These are phyloP conservation scores for Silurus aristotelis DNA, from an alignment of 2,797 vertebrate genomes.

Conservation along the genomic window DNA sequence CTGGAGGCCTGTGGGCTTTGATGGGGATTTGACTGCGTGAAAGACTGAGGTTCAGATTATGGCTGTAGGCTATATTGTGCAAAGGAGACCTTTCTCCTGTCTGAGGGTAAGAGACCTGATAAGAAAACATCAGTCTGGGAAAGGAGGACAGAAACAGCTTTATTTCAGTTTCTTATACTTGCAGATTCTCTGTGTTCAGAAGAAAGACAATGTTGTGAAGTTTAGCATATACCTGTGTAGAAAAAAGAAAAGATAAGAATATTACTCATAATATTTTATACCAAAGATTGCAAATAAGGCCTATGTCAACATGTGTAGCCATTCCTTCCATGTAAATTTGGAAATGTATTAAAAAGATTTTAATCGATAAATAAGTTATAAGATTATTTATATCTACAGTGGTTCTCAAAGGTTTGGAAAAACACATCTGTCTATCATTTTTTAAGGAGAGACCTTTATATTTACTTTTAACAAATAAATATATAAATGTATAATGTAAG, in stretches of 20 bases:
- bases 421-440: too few species aligned
- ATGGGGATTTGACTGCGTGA: slow-evolving; percentile 21
- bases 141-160: background rate
- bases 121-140: background rate
- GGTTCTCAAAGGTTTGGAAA: background rate
- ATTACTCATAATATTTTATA: background rate
- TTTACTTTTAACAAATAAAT: too few species aligned
- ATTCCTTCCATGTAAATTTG: background rate
- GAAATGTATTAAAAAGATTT: background rate
- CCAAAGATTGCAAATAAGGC: background rate
- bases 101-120: slow-evolving; percentile 10
- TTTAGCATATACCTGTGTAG: background rate
- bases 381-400: background rate
- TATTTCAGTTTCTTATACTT: background rate
- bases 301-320: background rate
- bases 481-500: too few species aligned
- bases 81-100: slow-evolving; percentile 25
- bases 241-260: background rate
- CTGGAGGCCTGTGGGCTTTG: slow-evolving; percentile 63
- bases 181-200: background rate
- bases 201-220: background rate
- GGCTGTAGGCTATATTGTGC: slow-evolving; percentile 37
- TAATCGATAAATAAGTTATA: background rate
- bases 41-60: slow-evolving; percentile 38
- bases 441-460: too few species aligned